Conservation (phyloP, 2,113 vertebrate genomes). For the Mobula birostris region DNA sequence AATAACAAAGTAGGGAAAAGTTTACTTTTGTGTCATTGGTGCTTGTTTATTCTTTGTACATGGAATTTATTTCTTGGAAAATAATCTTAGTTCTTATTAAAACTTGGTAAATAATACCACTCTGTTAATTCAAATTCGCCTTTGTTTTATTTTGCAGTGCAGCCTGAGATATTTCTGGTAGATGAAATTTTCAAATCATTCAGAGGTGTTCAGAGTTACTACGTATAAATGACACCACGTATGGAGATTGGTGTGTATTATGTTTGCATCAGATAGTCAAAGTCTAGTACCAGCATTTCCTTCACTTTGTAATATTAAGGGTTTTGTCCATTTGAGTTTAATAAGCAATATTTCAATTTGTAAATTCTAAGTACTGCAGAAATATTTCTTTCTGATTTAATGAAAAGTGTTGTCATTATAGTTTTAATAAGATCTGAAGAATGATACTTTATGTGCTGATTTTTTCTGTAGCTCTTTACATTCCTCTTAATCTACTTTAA, state of each 20-base stretch:
- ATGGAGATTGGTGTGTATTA: neutral
- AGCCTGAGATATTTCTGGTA: no score
- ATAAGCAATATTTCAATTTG: neutral
- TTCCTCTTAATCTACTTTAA: neutral
- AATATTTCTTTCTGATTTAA: neutral
- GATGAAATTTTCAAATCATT: neutral
- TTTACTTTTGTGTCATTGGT: neutral
- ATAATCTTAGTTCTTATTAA: neutral
- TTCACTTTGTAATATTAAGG: neutral
- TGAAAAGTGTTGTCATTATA: neutral
- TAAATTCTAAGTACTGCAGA: neutral
- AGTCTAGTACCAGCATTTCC: no score
- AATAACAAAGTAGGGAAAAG: neutral
- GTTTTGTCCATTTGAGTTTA: neutral
- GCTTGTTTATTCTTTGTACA: neutral
- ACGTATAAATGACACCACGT: neutral
- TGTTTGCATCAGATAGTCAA: no score
- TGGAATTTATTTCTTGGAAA: neutral
- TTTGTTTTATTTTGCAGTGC: slow-evolving; percentile 11
- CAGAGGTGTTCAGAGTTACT: neutral
- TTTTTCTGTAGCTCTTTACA: neutral
- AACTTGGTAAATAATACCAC: neutral
- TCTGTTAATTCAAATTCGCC: neutral
- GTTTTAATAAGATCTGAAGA: neutral
- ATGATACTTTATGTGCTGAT: no score